These are phyloP conservation scores for Cheilosia variabilis DNA, from an alignment of 2,888 invertebrate species.

Conservation along the genomic window DNA sequence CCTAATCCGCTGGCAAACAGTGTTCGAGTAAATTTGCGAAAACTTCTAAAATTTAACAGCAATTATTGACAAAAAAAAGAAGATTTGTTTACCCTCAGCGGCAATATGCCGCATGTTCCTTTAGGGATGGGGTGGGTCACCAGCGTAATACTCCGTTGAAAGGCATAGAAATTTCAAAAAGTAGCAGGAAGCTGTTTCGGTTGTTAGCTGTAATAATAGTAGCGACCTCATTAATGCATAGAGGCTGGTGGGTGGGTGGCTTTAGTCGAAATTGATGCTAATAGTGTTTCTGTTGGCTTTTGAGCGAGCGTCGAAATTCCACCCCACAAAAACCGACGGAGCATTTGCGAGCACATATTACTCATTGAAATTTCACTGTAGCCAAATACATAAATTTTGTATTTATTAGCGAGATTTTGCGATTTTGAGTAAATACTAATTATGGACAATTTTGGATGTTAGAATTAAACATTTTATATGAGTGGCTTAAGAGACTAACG, in stretches of 20 bases:
- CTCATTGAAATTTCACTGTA: too few relatives aligned
- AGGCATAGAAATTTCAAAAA: conserved; percentile 39
- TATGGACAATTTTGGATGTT: too few relatives aligned
- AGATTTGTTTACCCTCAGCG: conserved; percentile 56
- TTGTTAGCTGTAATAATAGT: conserved; percentile 8
- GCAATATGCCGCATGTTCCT: not conserved
- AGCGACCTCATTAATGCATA: conserved; percentile 37
- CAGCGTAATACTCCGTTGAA: conserved; percentile 12
- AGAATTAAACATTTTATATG: too few relatives aligned
- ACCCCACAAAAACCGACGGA: conserved; percentile 13
- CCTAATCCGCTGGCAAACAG: conserved; percentile 19
- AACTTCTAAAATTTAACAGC: conserved; percentile 64
- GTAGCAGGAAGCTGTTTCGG: conserved; percentile 40
- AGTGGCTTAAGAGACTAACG: too few relatives aligned
- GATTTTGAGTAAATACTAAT: too few relatives aligned
- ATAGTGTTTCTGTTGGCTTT: conserved; percentile 47
- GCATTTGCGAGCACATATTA: not conserved
- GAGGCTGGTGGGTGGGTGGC: not conserved
- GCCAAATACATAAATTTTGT: too few relatives aligned
- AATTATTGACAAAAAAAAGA: conserved; percentile 64
- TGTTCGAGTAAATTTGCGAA: conserved; percentile 43
- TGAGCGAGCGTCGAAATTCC: conserved; percentile 24
- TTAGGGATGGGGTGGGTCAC: not conserved
- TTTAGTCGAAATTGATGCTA: conserved; percentile 50
- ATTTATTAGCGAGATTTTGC: too few relatives aligned